phyloP scores from a whole-genome alignment of 2,888 invertebrate species.

The Brachyopa scutellaris region DNA sequence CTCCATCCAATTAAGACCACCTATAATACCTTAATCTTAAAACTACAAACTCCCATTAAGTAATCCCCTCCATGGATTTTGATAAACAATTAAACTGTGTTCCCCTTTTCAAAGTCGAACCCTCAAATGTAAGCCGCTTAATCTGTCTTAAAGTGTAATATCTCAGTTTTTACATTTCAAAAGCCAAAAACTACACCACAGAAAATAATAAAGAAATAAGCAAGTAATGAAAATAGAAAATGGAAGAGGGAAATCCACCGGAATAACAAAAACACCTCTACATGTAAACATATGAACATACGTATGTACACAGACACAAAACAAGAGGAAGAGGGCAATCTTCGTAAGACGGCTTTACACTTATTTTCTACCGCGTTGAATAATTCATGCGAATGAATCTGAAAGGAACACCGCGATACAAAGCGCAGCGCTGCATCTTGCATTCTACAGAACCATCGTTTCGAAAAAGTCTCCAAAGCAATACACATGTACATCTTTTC shows the following conservation, averaged over 20 bases:
- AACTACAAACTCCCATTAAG: conserved; percentile 2
- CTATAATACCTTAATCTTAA: background rate
- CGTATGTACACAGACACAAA: too few relatives aligned
- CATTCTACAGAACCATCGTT: conserved; percentile 14
- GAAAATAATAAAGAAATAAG: conserved; percentile 7
- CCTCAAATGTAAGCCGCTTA: conserved; percentile 16
- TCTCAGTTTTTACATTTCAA: background rate
- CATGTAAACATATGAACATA: background rate
- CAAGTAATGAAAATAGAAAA: background rate
- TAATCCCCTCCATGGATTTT: too few relatives aligned
- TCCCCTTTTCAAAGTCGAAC: background rate
- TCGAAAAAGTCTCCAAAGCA: conserved; percentile 60
- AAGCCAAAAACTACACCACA: conserved; percentile 1
- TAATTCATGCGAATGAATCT: conserved; percentile 58
- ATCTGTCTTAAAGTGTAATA: background rate
- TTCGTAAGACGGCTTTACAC: background rate
- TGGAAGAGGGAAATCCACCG: background rate
- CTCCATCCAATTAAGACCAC: background rate
- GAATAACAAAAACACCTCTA: conserved; percentile 11
- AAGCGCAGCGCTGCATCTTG: conserved; percentile 26
- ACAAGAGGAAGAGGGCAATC: conserved; percentile 22
- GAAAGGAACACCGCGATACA: conserved; percentile 26
- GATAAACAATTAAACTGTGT: too few relatives aligned
- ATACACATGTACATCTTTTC: too few relatives aligned
- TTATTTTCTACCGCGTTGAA: conserved; percentile 46